These are phyloP conservation scores for Epinotia ramella DNA, from an alignment of 2,888 invertebrate species.

Conservation along the genomic window DNA sequence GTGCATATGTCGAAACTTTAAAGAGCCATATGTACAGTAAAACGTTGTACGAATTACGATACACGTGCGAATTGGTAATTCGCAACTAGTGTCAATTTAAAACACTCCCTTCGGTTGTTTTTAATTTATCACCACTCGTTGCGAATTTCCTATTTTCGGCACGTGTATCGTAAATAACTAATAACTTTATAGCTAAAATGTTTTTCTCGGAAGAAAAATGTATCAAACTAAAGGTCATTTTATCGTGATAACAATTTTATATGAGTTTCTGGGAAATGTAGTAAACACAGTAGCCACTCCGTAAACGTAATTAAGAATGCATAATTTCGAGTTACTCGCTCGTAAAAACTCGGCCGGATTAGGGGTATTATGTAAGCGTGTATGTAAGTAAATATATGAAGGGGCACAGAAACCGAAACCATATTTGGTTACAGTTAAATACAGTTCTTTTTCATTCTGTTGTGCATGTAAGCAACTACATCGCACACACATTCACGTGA, in stretches of 20 bases:
- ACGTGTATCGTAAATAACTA: too few species aligned
- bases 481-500: not conserved
- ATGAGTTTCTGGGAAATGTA: constrained; percentile 16
- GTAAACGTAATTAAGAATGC: constrained; percentile 20
- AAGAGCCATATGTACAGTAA: too few species aligned
- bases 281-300: not conserved
- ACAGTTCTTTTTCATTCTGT: not conserved
- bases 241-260: not conserved
- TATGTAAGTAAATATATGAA: constrained; percentile 13
- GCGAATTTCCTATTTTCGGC: too few species aligned
- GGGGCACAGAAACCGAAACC: constrained; percentile 23
- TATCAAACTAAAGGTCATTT: not conserved
- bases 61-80: too few species aligned
- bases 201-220: not conserved
- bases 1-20: too few species aligned
- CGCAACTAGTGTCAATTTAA: too few species aligned
- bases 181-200: not conserved
- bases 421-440: constrained; percentile 29
- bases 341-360: constrained; percentile 20
- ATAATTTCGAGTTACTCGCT: constrained; percentile 24
- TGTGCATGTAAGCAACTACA: not conserved
- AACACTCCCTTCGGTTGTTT: too few species aligned
- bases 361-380: constrained; percentile 32
- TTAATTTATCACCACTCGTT: too few species aligned
- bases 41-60: too few species aligned